Evolutionary conservation across 92 coral and sea anemone species (phyloP).

Genomic region (Porites evermanni): DNA sequence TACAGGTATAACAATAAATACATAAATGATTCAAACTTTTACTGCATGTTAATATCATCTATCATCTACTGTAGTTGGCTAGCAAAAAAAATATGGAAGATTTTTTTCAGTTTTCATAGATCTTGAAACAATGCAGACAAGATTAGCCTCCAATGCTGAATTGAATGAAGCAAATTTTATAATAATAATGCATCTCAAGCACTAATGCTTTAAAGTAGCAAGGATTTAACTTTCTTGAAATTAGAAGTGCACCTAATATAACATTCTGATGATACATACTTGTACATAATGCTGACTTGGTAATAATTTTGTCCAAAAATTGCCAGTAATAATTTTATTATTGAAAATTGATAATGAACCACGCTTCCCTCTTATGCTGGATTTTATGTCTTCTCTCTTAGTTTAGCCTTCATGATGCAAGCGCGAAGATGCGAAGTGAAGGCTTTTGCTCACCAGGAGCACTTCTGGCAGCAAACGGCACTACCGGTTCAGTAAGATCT

Average conservation of each 20-base stretch:
- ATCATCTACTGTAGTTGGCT: slow-evolving; percentile 32
- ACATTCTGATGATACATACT: slow-evolving; percentile 19
- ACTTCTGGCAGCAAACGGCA: neutral
- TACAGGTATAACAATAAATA: slow-evolving; percentile 27
- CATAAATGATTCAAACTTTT: slow-evolving; percentile 33
- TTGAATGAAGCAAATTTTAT: slow-evolving; percentile 21
- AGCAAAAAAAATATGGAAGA: slow-evolving; percentile 22
- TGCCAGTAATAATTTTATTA: neutral
- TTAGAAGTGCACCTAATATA: slow-evolving; percentile 6
- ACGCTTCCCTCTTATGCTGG: slow-evolving; percentile 35
- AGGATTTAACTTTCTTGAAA: slow-evolving; percentile 23
- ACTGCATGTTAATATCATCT: slow-evolving; percentile 20
- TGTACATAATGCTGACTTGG: slow-evolving; percentile 25
- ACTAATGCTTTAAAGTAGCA: slow-evolving; percentile 33
- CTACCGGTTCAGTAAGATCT: neutral
- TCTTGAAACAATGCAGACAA: slow-evolving; percentile 17
- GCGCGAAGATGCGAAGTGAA: slow-evolving; percentile 24
- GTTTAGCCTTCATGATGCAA: neutral
- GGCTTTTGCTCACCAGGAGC: slow-evolving; percentile 28
- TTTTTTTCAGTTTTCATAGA: neutral
- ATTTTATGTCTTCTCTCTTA: slow-evolving; percentile 26
- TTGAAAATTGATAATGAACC: slow-evolving; percentile 27
- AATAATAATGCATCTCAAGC: slow-evolving; percentile 24
- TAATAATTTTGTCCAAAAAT: slow-evolving; percentile 21
- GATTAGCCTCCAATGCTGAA: slow-evolving; percentile 4